Evolutionary conservation across 2,797 vertebrate genomes (phyloP).

Genomic region (Mastacembelus armatus): DNA sequence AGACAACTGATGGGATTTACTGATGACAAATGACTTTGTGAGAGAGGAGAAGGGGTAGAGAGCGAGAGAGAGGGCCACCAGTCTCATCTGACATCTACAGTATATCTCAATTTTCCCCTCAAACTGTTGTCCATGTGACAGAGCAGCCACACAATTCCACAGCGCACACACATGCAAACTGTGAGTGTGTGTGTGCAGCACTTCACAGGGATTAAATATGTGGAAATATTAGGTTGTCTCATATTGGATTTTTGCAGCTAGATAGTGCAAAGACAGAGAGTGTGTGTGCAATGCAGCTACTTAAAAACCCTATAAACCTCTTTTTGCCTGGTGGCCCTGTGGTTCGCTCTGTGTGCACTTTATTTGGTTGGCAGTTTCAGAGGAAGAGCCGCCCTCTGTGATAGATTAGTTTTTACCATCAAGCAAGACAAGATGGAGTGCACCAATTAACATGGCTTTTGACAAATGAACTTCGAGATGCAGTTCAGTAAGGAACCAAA

Average conservation of each 20-base stretch:
- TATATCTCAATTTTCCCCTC: slow-evolving; percentile 54
- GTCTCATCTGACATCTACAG: slow-evolving; percentile 38
- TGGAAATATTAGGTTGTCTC: background rate
- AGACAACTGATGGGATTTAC: slow-evolving; percentile 71
- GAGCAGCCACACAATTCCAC: background rate
- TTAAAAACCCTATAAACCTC: background rate
- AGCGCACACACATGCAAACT: background rate
- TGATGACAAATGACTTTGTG: slow-evolving; percentile 76
- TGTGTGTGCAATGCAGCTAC: background rate
- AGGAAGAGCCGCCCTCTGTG: slow-evolving; percentile 27
- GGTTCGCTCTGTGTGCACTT: slow-evolving; percentile 36
- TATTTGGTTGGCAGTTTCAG: slow-evolving; percentile 22
- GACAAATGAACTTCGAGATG: slow-evolving; percentile 65
- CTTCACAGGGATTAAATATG: background rate
- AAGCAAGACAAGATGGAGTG: slow-evolving; percentile 67
- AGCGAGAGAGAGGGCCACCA: background rate
- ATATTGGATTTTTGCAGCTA: background rate
- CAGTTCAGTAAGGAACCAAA: slow-evolving; percentile 52
- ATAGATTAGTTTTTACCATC: slow-evolving; percentile 59
- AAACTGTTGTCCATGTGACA: background rate
- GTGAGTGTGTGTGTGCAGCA: too few relatives aligned
- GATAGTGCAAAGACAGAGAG: background rate
- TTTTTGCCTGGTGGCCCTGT: background rate
- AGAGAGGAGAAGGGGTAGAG: slow-evolving; percentile 10
- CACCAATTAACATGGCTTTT: slow-evolving; percentile 67